Conservation (phyloP, 2,888 invertebrate species). For the Nasonia oneida region DNA sequence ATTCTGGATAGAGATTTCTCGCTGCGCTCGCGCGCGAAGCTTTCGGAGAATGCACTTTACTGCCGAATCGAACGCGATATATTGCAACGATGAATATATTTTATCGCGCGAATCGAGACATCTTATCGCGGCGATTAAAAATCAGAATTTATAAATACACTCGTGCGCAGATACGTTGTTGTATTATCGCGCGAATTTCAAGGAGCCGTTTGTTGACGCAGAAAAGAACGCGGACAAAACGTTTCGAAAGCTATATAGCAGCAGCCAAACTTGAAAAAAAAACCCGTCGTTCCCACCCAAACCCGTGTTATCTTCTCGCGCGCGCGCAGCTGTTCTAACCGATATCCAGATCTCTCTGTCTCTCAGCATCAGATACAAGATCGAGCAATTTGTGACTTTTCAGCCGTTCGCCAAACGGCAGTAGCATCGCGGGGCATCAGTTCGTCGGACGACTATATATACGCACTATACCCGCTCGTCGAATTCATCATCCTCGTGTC, state of each 20-base stretch:
- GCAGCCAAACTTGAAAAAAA: background rate
- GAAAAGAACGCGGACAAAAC: no score
- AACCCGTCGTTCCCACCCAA: background rate
- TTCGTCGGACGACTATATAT: background rate
- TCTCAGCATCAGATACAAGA: slow-evolving; percentile 40
- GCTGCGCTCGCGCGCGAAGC: background rate
- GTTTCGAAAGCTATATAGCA: no score
- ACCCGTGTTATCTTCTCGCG: slow-evolving; percentile 7
- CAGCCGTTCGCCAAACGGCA: slow-evolving; percentile 57
- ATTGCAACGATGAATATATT: background rate
- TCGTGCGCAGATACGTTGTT: background rate
- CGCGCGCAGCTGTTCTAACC: background rate
- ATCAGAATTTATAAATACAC: background rate
- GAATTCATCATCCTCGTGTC: slow-evolving; percentile 69
- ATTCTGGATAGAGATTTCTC: background rate
- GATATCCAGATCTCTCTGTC: background rate
- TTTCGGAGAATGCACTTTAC: no score
- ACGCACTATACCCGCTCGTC: slow-evolving; percentile 40
- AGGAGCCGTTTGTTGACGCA: background rate
- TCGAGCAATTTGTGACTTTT: slow-evolving; percentile 67
- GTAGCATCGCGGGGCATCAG: background rate
- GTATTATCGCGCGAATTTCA: background rate
- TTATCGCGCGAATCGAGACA: background rate
- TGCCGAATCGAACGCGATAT: background rate
- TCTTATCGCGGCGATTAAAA: background rate